Evolutionary conservation across 2,888 invertebrate species (phyloP).

Genomic region (Leptopilina drosophilae): DNA sequence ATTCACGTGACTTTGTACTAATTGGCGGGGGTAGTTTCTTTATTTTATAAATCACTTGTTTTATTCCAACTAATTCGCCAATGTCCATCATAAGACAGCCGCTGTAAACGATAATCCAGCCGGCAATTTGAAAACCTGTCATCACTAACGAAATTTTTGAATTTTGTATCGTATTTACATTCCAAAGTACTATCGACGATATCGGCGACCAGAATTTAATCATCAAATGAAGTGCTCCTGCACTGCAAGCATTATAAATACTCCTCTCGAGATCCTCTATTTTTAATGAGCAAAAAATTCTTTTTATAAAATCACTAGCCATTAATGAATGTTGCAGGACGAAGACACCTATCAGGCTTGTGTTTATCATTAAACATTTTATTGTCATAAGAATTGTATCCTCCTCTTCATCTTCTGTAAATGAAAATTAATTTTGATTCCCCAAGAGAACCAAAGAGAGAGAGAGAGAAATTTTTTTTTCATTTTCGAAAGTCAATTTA

Average conservation of each 20-base stretch:
- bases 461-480: no score
- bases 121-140: conserved; percentile 77
- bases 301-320: conserved; percentile 78
- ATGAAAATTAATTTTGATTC: background rate
- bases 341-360: conserved; percentile 78
- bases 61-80: conserved; percentile 81
- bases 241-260: conserved; percentile 67
- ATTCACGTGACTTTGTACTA: conserved; percentile 78
- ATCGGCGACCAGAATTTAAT: conserved; percentile 79
- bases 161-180: conserved; percentile 77
- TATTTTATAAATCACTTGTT: conserved; percentile 81
- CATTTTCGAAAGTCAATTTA: no score
- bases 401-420: conserved; percentile 54
- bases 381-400: conserved; percentile 70
- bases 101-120: conserved; percentile 81
- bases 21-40: conserved; percentile 78
- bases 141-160: conserved; percentile 78
- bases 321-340: conserved; percentile 81
- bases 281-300: conserved; percentile 74
- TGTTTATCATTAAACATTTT: conserved; percentile 76
- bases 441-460: no score
- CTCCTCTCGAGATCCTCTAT: conserved; percentile 73
- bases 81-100: conserved; percentile 82
- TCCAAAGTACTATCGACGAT: conserved; percentile 79
- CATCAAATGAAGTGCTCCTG: conserved; percentile 77